A percentile compares a stretch with the other conserved stretches of the same genome.
phyloP scores from a whole-genome alignment of 2,113 vertebrate genomes.

The Hoplias malabaricus region DNA sequence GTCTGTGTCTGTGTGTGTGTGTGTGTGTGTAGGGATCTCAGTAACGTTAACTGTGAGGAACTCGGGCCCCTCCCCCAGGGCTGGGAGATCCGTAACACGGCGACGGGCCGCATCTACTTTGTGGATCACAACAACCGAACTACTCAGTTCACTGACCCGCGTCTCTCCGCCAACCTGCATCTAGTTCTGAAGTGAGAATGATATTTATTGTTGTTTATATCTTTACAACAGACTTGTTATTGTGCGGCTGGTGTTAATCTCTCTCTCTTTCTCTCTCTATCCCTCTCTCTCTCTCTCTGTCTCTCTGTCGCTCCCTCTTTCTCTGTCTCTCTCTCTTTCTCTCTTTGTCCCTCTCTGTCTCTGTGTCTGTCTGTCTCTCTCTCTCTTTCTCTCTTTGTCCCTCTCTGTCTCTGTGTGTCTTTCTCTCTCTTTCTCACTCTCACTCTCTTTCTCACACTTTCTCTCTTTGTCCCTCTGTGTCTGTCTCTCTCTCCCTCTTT shows the following conservation, averaged over 20 bases:
- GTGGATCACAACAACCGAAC: slow-evolving; percentile 99
- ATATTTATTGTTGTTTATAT: slow-evolving; percentile 19
- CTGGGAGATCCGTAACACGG: slow-evolving; percentile 98
- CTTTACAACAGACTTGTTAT: too few relatives aligned
- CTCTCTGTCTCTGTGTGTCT: slow-evolving; percentile 13
- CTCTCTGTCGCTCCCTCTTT: too few relatives aligned
- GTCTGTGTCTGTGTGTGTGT: slow-evolving; percentile 30
- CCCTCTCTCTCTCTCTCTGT: too few relatives aligned
- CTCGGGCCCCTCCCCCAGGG: slow-evolving; percentile 95
- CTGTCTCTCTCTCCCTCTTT: not conserved
- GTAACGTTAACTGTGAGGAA: slow-evolving; percentile 99
- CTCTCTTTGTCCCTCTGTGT: not conserved
- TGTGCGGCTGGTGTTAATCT: not conserved
- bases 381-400: not conserved
- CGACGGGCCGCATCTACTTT: slow-evolving; percentile 97
- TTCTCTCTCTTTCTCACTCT: not conserved
- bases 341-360: not conserved
- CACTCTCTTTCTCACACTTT: too few relatives aligned
- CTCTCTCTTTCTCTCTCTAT: not conserved
- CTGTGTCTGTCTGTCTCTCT: not conserved
- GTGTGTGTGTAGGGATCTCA: slow-evolving; percentile 86
- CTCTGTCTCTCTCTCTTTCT: not conserved
- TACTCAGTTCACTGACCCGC: slow-evolving; percentile 97
- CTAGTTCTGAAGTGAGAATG: slow-evolving; percentile 90
- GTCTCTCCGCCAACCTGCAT: slow-evolving; percentile 96